Base-by-base conservation (phyloP, 1,140 invertebrate species). In the Spodoptera litura region DNA sequence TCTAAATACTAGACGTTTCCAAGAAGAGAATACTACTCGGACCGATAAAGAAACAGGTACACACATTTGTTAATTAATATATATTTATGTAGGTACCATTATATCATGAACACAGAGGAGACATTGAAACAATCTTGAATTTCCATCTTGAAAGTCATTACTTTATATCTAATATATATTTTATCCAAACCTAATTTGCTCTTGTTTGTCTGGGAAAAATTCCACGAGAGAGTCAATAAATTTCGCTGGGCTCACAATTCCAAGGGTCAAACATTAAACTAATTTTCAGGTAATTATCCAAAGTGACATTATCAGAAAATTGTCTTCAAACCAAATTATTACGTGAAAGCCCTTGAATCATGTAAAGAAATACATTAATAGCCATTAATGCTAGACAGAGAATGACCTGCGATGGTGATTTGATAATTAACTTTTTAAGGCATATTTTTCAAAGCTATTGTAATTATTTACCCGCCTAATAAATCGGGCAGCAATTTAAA, bases 361-460 rank as follows among this genome's bases (percentile, higher is more conserved):
- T 1, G 9, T n/a, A 62, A 38, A 38, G 8, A 64, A 64, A 20
- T 44, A 49, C 13, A 44, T 10, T 25, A 35, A 11, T 38, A n/a
- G 12, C 61, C 4, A 62, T 62, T 64, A 49, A 31, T 20, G 62
- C 38, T 51, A 20, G 62, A 66, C 10, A 49, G 62, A 49, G 38
- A 66, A 44, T 49, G 27, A 64, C 35, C n/a, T 35, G 25, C 12
- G 20, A 64, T 6, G n/a, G 13, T 10, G n/a, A 20, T 15, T 49
- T 11, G 38, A 64, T 44, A 62, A 44, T 66, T 51, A 66, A 20
- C 38, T 3, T 66, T 8, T 44, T 25, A 25, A 66, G 20, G 12
- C 44, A 49, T 12, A 66, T 11, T 51, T 66, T 64, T 66, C 38
- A 66, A 66, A 38, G 62, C 62, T 25, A 66, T 20, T 15, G 3